Conservation (phyloP, 2,113 vertebrate species). For the Vulpes ferrilata region DNA sequence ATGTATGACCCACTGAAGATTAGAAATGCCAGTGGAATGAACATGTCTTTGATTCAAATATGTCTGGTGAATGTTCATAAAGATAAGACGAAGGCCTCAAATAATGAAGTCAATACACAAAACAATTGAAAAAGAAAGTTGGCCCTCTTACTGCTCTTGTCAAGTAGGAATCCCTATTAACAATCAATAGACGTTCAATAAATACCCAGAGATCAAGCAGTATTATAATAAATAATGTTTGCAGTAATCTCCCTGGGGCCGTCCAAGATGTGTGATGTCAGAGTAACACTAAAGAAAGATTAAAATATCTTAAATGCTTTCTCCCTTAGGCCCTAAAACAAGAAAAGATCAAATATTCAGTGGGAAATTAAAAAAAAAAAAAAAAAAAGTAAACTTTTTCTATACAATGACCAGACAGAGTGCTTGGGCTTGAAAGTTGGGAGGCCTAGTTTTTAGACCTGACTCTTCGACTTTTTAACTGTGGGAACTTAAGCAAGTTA, state of each 20-base stretch:
- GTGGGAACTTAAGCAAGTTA: neutral
- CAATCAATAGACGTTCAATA: constrained; percentile 64
- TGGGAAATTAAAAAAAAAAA: neutral
- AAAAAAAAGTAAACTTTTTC: neutral
- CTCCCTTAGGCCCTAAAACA: neutral
- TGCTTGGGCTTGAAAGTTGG: constrained; percentile 12
- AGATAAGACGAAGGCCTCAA: constrained; percentile 27
- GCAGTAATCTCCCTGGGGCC: neutral
- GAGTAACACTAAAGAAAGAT: constrained; percentile 50
- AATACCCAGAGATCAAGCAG: constrained; percentile 51
- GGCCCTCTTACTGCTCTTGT: neutral
- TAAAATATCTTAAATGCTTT: constrained; percentile 57
- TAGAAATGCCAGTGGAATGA: neutral
- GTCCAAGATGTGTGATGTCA: constrained; percentile 28
- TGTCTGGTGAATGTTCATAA: constrained; percentile 53
- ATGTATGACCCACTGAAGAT: constrained; percentile 41
- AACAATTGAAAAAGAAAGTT: constrained; percentile 12
- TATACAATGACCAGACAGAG: neutral
- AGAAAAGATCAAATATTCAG: constrained; percentile 34
- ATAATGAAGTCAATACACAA: constrained; percentile 35
- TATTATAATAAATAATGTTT: constrained; percentile 43
- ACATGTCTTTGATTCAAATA: constrained; percentile 32
- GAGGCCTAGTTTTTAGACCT: neutral
- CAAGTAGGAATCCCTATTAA: constrained; percentile 31
- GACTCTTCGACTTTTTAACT: neutral